Evolutionary conservation across 2,113 vertebrate species (phyloP).

Genomic region (Odobenus rosmarus): DNA sequence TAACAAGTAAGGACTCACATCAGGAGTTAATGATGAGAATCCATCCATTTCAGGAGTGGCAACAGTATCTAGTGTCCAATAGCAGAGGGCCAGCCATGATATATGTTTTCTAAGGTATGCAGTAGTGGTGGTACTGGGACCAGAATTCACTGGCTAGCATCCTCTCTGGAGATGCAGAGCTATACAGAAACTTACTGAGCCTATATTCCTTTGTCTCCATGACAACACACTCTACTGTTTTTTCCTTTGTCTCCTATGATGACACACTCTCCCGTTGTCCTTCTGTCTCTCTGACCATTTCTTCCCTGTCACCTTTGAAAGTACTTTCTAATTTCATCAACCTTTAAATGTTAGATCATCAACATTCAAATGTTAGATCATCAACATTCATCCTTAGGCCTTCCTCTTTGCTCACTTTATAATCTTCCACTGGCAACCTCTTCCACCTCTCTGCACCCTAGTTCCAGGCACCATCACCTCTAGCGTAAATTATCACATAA

Average conservation of each 20-base stretch:
- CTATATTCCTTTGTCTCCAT: background rate
- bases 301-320: background rate
- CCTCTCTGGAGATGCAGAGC: background rate
- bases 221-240: background rate
- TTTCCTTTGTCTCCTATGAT: background rate
- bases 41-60: background rate
- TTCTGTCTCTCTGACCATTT: background rate
- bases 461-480: background rate
- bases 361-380: background rate
- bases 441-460: background rate
- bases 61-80: background rate
- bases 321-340: background rate
- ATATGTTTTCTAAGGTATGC: background rate
- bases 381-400: background rate
- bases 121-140: background rate
- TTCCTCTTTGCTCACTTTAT: background rate
- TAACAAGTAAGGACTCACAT: background rate
- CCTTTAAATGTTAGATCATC: background rate
- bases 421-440: background rate
- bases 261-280: background rate
- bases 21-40: background rate
- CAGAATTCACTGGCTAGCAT: background rate
- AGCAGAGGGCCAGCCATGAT: background rate
- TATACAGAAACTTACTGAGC: background rate
- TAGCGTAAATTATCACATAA: background rate